These are phyloP conservation scores for Poecilia gillii DNA, from an alignment of 2,797 vertebrate genomes.

Conservation along the genomic window DNA sequence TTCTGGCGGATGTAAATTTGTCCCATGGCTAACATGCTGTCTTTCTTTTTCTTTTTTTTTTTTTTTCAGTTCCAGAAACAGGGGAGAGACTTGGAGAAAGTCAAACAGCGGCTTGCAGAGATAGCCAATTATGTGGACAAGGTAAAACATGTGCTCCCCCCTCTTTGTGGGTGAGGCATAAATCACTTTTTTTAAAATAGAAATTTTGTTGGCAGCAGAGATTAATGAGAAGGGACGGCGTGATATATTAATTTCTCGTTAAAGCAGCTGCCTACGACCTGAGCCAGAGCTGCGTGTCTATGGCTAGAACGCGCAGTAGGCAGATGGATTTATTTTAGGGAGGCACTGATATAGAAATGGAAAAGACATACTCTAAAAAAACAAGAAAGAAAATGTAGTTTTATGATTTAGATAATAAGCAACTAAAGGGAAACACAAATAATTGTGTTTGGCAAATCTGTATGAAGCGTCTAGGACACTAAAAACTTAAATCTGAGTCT, in stretches of 20 bases:
- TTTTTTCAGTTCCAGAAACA: conserved; percentile 94
- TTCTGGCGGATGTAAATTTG: conserved; percentile 6
- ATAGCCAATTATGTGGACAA: conserved; percentile 98
- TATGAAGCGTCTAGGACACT: conserved; percentile 12
- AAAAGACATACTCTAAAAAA: conserved; percentile 18
- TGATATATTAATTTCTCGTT: conserved; percentile 67
- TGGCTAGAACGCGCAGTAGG: conserved; percentile 20
- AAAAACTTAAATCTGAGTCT: conserved; percentile 5
- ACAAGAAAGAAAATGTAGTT: neutral
- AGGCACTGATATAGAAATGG: conserved; percentile 25
- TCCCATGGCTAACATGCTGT: conserved; percentile 21
- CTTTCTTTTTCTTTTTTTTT: conserved; percentile 28
- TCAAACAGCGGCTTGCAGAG: conserved; percentile 95
- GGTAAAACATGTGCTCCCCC: conserved; percentile 80
- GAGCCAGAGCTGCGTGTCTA: conserved; percentile 29
- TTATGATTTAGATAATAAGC: conserved; percentile 8
- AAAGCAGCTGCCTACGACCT: conserved; percentile 60
- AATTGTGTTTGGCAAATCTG: neutral
- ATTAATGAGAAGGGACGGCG: conserved; percentile 61
- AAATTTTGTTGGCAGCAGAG: conserved; percentile 65
- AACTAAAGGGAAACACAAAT: conserved; percentile 6
- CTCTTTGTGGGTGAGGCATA: conserved; percentile 50
- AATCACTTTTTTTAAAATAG: conserved; percentile 71
- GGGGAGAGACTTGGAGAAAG: conserved; percentile 94
- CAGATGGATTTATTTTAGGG: conserved; percentile 40